Evolutionary conservation across 1,140 invertebrate species (phyloP), one percentile per base, ranked within the genome.

Genomic region (Drosophila neocordata): DNA sequence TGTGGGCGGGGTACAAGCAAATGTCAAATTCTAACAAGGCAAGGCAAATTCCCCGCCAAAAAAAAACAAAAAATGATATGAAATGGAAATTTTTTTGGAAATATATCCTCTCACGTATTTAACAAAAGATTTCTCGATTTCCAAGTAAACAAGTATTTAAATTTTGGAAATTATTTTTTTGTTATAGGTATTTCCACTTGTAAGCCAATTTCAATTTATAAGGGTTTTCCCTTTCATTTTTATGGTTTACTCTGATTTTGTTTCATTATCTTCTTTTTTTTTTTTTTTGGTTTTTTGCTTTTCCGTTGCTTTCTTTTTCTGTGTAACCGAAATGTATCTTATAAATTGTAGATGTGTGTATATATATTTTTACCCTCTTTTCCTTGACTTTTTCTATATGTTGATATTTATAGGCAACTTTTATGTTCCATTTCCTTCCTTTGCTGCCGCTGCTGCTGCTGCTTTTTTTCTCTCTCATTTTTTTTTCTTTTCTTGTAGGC

Each of bases 341-440:
- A 56, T 56, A n/a, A 56, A 56, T 34, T 13, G 41, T 31, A 31
- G 27, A 31, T 31, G 27, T 31, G 6, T 31, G 27, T 31, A 31
- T 24, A 4, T 24, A 24, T 6, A 31, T 20, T 48, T 18, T 48
- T 56, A 15, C 24, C 13, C 53, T 56, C 24, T 56, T 56, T 34
- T 5, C 15, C 53, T 53, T 53, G 15, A 48, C 15, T 53, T 34
- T 35, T 4, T 34, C 8, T 27, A 56, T 34, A 56, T 56, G 53
- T 56, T 56, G 31, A 56, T 73, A 75, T 75, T 75, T 75, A 73
- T 73, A 63, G 80, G 77, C 79, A 83, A 79, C 64, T 79, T 62
- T 77, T 82, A 63, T 77, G 76, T 55, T 65, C 38, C 37, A 65
- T 51, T 77, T 69, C 65, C 63, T 81, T 85, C 77, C 82, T 56